Percentiles rank a stretch among this genome's conserved stretches.
phyloP scores from a whole-genome alignment of 92 coral and sea anemone species.

The Epizoanthus ramosus region DNA sequence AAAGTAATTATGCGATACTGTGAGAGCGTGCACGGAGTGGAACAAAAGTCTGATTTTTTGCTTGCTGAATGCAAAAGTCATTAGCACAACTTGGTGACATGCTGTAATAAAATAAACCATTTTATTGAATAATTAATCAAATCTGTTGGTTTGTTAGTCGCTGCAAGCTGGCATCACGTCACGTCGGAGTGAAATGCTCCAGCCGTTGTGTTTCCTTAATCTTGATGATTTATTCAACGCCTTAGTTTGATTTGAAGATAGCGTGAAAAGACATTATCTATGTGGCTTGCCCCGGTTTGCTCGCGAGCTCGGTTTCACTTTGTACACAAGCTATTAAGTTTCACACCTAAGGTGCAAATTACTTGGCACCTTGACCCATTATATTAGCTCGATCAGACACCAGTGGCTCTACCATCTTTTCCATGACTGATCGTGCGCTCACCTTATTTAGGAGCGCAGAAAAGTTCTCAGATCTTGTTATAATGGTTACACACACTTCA shows the following conservation, averaged over 20 bases:
- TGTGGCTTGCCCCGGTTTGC: slow-evolving; percentile 24
- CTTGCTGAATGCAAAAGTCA: slow-evolving; percentile 67
- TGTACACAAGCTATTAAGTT: slow-evolving; percentile 40
- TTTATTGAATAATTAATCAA: slow-evolving; percentile 90
- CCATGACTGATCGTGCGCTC: neutral
- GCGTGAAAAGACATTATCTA: slow-evolving; percentile 46
- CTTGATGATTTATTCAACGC: slow-evolving; percentile 43
- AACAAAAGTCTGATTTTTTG: slow-evolving; percentile 18
- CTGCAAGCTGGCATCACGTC: slow-evolving; percentile 46
- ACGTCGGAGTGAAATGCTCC: slow-evolving; percentile 29
- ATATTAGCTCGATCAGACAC: slow-evolving; percentile 27
- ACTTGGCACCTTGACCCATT: slow-evolving; percentile 40
- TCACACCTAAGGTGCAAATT: slow-evolving; percentile 41
- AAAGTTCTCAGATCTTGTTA: slow-evolving; percentile 68
- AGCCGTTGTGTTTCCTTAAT: slow-evolving; percentile 26
- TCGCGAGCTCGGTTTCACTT: slow-evolving; percentile 29
- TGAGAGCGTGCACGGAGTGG: slow-evolving; percentile 8
- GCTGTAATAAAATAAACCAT: slow-evolving; percentile 79
- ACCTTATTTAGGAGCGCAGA: slow-evolving; percentile 60
- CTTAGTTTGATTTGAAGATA: slow-evolving; percentile 42
- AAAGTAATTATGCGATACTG: slow-evolving; percentile 12
- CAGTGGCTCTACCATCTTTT: slow-evolving; percentile 6
- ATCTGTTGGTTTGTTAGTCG: slow-evolving; percentile 63
- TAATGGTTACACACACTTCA: slow-evolving; percentile 74
- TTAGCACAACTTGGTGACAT: slow-evolving; percentile 85